Evolutionary conservation across 2,113 vertebrate species (phyloP), one percentile per base, ranked within the genome.

Genomic region (cattle (Bos taurus)): DNA sequence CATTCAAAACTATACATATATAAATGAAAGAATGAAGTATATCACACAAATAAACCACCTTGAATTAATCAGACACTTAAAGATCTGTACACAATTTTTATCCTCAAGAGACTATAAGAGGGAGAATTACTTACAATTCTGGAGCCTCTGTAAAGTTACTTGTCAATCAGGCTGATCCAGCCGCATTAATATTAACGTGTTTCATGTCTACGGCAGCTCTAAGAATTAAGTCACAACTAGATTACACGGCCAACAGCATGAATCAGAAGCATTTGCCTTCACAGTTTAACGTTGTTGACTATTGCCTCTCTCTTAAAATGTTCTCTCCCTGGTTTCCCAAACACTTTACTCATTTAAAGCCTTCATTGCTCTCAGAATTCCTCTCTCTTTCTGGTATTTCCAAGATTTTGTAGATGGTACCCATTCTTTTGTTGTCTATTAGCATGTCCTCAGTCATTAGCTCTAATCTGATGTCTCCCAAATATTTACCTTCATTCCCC

Each of bases 1-100:
- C 85, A 91, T 93, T 93, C 54, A 83, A 96, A 97, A 81, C 25
- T 80, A 93, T 83, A 80, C 74, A 81, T 83, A 92, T 81, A 89
- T 96, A 97, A 96, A 93, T 77, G 97, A 94, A 98, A 97, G 80
- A 87, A 96, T 94, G 78, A 97, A 30, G 52, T 81, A 48, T 59
- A 84, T 36, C 50, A 92, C 23, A 91, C 26, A 97, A 94, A 97
- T 83, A 97, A 96, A 95, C 56, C 15, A 89, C 78, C 36, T 88
- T 91, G 56, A 97, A 89, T 96, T 95, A 97, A 80, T 92, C 80
- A 95, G 60, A 30, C 64, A 97, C 95, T 96, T 96, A 97, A 92
- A 95, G 64, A 81, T 36, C 71, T 23, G 46, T 33, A 54, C 40
- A 56, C 64, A 94, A 89, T 59, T 95, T 85, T 77, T 74, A 91